Conservation (phyloP, 1,140 invertebrate species). For the Drosophila pruinosa region DNA sequence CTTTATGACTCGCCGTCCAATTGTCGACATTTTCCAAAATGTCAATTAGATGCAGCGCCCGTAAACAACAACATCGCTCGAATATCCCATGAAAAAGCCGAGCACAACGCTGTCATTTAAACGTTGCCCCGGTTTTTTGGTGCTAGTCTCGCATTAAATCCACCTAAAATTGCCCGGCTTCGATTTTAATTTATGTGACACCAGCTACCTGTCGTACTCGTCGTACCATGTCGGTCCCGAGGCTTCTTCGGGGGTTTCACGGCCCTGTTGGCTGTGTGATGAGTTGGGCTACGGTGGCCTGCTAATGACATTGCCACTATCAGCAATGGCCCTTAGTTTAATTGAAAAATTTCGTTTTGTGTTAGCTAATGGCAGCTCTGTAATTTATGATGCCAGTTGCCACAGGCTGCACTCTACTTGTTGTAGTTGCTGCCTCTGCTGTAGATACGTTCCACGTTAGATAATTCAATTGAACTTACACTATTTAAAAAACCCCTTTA, state of each 20-base stretch:
- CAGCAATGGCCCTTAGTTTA: constrained; percentile 69
- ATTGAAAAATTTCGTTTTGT: constrained; percentile 77
- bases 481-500: background rate
- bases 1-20: constrained; percentile 64
- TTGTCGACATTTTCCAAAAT: constrained; percentile 66
- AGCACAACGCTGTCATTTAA: constrained; percentile 16
- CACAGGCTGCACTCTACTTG: background rate
- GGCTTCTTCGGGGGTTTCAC: background rate
- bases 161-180: constrained; percentile 59
- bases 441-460: background rate
- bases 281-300: constrained; percentile 16
- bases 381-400: constrained; percentile 56
- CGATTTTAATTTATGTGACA: constrained; percentile 72
- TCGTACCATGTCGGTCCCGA: background rate
- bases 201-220: constrained; percentile 6
- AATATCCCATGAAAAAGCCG: constrained; percentile 22
- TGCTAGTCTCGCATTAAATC: constrained; percentile 48
- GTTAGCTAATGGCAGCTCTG: constrained; percentile 62
- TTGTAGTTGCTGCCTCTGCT: background rate
- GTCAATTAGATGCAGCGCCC: constrained; percentile 57
- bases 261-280: background rate
- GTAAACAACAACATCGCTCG: constrained; percentile 21
- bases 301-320: constrained; percentile 73
- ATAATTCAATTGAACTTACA: background rate
- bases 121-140: constrained; percentile 17